Evolutionary conservation across 2,888 invertebrate genomes (phyloP).

Genomic region (Anaspis maculata): DNA sequence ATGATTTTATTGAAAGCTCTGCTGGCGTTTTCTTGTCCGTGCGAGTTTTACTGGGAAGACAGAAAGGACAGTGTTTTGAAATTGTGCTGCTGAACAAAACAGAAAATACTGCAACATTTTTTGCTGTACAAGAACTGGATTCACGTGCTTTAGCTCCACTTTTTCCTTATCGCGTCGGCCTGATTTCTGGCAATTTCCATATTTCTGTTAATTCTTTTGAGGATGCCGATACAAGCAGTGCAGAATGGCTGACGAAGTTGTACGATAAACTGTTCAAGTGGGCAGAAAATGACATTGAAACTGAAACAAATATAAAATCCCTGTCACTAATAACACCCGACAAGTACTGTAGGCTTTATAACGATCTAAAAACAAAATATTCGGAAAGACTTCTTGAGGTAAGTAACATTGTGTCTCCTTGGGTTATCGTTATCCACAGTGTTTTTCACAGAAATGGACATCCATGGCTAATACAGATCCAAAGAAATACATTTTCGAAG

Average conservation of each 20-base stretch:
- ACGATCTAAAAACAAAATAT: slow-evolving; percentile 69
- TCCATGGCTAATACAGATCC: slow-evolving; percentile 78
- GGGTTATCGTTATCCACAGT: slow-evolving; percentile 62
- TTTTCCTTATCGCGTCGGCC: slow-evolving; percentile 44
- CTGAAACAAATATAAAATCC: slow-evolving; percentile 41
- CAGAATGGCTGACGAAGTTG: slow-evolving; percentile 52
- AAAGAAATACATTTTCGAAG: slow-evolving; percentile 91
- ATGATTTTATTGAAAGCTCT: slow-evolving; percentile 18
- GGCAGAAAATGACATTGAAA: slow-evolving; percentile 55
- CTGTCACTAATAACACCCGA: slow-evolving; percentile 58
- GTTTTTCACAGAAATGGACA: slow-evolving; percentile 73
- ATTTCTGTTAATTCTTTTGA: slow-evolving; percentile 38
- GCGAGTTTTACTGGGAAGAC: slow-evolving; percentile 39
- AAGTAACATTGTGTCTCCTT: no score
- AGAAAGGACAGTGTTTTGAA: slow-evolving; percentile 30
- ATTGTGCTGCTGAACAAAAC: slow-evolving; percentile 40
- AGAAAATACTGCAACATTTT: slow-evolving; percentile 40
- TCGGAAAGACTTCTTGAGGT: no score
- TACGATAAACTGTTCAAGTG: slow-evolving; percentile 50
- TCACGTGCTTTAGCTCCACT: slow-evolving; percentile 39
- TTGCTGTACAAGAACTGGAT: slow-evolving; percentile 41
- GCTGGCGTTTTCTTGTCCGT: slow-evolving; percentile 37
- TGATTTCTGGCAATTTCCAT: slow-evolving; percentile 32
- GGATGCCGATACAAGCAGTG: slow-evolving; percentile 38
- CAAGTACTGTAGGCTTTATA: slow-evolving; percentile 64